Evolutionary conservation across 2,113 vertebrate species (phyloP).

Genomic region (Xyliphius kryptos): DNA sequence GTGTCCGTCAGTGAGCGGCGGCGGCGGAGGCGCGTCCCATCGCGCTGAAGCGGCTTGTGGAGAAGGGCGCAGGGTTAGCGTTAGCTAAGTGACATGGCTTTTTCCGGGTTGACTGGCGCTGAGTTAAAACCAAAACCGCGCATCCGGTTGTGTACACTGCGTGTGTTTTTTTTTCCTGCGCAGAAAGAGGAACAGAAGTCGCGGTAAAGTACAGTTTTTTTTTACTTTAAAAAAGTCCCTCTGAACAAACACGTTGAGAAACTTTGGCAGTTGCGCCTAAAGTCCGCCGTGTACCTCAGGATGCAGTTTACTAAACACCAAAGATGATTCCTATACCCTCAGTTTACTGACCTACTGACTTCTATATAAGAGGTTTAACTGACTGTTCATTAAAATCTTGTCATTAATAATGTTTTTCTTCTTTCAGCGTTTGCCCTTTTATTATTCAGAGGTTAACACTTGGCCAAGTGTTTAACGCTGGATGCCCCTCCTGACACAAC

Average conservation of each 20-base stretch:
- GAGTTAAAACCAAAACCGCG: constrained; percentile 43
- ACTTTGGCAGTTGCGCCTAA: neutral
- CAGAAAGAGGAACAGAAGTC: constrained; percentile 41
- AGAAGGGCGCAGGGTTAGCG: neutral
- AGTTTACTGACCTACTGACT: too few relatives aligned
- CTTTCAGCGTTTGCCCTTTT: too few relatives aligned
- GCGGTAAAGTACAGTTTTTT: neutral
- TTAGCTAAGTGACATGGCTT: constrained; percentile 29
- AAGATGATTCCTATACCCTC: too few relatives aligned
- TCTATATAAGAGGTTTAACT: too few relatives aligned
- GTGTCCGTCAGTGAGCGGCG: neutral
- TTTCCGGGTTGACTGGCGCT: constrained; percentile 41
- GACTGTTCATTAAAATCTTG: too few relatives aligned
- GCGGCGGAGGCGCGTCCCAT: constrained; percentile 1
- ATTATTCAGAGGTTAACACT: too few relatives aligned
- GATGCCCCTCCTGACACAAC: too few relatives aligned
- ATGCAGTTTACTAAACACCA: too few relatives aligned
- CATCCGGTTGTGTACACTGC: constrained; percentile 39
- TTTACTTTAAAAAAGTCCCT: too few relatives aligned
- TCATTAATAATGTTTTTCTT: too few relatives aligned
- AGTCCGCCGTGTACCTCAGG: too few relatives aligned
- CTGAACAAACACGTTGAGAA: neutral
- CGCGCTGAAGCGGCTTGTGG: neutral
- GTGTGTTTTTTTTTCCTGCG: constrained; percentile 7
- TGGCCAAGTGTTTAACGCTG: too few relatives aligned